phyloP scores from a whole-genome alignment of 2,888 invertebrate species.

The Branchipolynoe longqiensis region DNA sequence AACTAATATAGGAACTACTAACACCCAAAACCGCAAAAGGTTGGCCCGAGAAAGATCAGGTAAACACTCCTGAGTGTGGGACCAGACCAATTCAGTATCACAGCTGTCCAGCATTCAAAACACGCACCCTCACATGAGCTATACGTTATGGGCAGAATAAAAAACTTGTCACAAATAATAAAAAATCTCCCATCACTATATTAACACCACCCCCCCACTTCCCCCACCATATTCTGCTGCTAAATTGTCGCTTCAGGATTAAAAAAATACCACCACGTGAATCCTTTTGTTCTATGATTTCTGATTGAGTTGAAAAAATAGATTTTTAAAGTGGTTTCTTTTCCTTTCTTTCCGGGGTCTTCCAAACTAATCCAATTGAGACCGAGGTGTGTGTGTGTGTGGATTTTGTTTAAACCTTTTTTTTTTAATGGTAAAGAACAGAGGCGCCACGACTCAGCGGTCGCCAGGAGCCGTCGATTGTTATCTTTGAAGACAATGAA shows the following conservation, averaged over 20 bases:
- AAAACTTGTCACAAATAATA: no score
- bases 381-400: neutral
- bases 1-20: no score
- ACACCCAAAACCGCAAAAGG: no score
- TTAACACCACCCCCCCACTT: neutral
- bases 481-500: neutral
- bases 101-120: no score
- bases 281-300: slow-evolving; percentile 28
- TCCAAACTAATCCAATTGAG: slow-evolving; percentile 8
- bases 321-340: neutral
- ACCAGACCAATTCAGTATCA: no score
- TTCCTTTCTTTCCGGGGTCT: neutral
- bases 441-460: neutral
- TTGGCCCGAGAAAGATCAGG: no score
- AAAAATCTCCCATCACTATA: neutral
- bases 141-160: no score
- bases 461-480: neutral
- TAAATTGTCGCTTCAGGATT: neutral
- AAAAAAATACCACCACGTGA: neutral
- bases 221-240: neutral
- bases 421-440: neutral
- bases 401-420: neutral
- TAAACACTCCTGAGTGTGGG: no score
- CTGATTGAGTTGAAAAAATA: slow-evolving; percentile 31
- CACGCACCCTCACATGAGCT: no score